Conservation (phyloP, 2,888 invertebrate genomes). For the Dynastes hyllus region DNA sequence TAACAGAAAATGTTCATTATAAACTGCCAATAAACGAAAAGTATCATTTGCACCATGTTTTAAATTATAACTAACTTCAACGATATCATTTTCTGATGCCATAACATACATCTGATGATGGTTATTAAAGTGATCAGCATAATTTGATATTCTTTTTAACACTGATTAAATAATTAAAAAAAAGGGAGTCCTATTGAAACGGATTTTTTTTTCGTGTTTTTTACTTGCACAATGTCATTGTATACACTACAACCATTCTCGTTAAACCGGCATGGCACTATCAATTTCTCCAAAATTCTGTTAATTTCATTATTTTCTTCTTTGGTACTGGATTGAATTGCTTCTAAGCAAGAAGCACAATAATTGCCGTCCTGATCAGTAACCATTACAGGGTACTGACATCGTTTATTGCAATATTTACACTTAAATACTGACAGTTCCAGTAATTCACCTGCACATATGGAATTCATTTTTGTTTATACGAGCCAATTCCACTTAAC, state of each 20-base stretch:
- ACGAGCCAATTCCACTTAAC: no score
- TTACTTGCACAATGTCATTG: slow-evolving; percentile 3
- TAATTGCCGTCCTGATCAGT: slow-evolving; percentile 6
- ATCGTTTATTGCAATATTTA: slow-evolving; percentile 4
- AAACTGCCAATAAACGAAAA: slow-evolving; percentile 10
- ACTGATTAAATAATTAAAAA: no score
- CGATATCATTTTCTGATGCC: background rate
- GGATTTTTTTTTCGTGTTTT: slow-evolving; percentile 15
- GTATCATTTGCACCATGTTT: background rate
- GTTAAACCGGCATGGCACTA: slow-evolving; percentile 22
- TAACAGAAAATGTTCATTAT: slow-evolving; percentile 23
- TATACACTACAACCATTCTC: slow-evolving; percentile 6
- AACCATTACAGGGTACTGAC: slow-evolving; percentile 32
- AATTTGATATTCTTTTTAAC: slow-evolving; percentile 4
- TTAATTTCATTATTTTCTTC: slow-evolving; percentile 19
- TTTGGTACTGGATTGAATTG: background rate
- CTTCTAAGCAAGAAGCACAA: background rate
- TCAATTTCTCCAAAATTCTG: slow-evolving; percentile 16
- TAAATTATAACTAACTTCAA: background rate
- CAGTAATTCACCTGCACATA: slow-evolving; percentile 9
- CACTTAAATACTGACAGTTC: slow-evolving; percentile 27
- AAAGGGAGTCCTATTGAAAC: no score
- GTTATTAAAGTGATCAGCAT: background rate
- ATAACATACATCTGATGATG: background rate
- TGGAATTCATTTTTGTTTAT: slow-evolving; percentile 22